Percentiles rank a stretch among this genome's conserved stretches.
These are phyloP conservation scores for Morbakka virulenta DNA, from an alignment of 30 jellyfish, hydroid and myxozoan species.

Conservation along the genomic window DNA sequence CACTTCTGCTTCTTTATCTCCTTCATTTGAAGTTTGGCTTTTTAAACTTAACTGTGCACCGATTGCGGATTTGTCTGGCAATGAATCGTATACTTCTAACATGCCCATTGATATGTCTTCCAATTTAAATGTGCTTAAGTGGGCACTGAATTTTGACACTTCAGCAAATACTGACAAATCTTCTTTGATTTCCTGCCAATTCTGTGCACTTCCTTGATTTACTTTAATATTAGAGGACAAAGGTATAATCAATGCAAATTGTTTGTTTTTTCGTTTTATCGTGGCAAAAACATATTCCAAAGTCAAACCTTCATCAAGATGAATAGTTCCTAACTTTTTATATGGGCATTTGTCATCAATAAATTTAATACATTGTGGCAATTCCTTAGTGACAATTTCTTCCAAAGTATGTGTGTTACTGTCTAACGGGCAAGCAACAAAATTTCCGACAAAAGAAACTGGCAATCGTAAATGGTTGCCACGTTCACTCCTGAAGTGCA, in stretches of 20 bases:
- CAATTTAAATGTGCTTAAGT: background rate
- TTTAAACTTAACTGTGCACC: background rate
- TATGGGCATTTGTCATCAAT: constrained; percentile 7
- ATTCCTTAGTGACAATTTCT: constrained; percentile 20
- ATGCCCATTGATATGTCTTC: background rate
- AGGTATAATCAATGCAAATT: constrained; percentile 39
- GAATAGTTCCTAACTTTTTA: constrained; percentile 33
- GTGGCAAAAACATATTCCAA: constrained; percentile 38
- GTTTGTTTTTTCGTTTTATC: constrained; percentile 17
- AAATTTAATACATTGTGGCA: constrained; percentile 44
- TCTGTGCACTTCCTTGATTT: background rate
- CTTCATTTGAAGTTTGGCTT: background rate
- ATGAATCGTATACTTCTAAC: background rate
- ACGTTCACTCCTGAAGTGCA: constrained; percentile 72
- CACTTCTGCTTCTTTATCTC: background rate
- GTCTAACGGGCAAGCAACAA: constrained; percentile 51
- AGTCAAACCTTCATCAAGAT: constrained; percentile 12
- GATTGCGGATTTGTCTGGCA: background rate
- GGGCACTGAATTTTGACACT: background rate
- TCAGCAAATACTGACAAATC: background rate
- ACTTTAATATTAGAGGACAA: constrained; percentile 38
- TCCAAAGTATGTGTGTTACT: constrained; percentile 17
- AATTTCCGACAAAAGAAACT: constrained; percentile 42
- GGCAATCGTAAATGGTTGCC: constrained; percentile 86
- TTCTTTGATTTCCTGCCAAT: background rate